Percentiles rank a stretch among this genome's conserved stretches.
These are phyloP conservation scores for Petrolisthes cinctipes DNA, from an alignment of 2,888 invertebrate genomes.

Conservation along the genomic window DNA sequence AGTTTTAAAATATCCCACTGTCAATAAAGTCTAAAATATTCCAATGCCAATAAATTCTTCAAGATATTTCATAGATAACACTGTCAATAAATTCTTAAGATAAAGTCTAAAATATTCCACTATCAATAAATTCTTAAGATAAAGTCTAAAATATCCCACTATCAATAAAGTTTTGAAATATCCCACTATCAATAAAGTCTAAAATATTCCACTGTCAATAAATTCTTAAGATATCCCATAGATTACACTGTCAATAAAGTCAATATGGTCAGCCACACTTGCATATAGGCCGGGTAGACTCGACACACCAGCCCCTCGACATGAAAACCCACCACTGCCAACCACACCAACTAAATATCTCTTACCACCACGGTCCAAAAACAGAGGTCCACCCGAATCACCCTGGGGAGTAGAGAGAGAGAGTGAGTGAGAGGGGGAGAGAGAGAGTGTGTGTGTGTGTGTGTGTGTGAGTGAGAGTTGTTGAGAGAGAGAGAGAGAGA, in stretches of 20 bases:
- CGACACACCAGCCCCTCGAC: constrained; percentile 40
- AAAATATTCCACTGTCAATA: neutral
- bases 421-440: neutral
- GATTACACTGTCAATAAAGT: constrained; percentile 39
- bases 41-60: too few relatives aligned
- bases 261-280: constrained; percentile 45
- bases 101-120: too few relatives aligned
- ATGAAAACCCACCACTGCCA: constrained; percentile 41
- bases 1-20: too few relatives aligned
- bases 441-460: too few relatives aligned
- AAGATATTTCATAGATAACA: too few relatives aligned
- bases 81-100: neutral
- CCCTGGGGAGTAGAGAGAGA: constrained; percentile 34
- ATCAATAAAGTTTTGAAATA: neutral
- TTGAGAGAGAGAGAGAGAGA: too few relatives aligned
- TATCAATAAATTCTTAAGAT: too few relatives aligned
- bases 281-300: constrained; percentile 52
- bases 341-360: constrained; percentile 56
- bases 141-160: neutral
- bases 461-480: too few relatives aligned
- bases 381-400: constrained; percentile 60
- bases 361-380: neutral
- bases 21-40: too few relatives aligned
- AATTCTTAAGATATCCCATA: neutral
- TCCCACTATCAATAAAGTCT: neutral